Conservation (phyloP, 2,797 vertebrate species). For the Rhyacichthys aspro region DNA sequence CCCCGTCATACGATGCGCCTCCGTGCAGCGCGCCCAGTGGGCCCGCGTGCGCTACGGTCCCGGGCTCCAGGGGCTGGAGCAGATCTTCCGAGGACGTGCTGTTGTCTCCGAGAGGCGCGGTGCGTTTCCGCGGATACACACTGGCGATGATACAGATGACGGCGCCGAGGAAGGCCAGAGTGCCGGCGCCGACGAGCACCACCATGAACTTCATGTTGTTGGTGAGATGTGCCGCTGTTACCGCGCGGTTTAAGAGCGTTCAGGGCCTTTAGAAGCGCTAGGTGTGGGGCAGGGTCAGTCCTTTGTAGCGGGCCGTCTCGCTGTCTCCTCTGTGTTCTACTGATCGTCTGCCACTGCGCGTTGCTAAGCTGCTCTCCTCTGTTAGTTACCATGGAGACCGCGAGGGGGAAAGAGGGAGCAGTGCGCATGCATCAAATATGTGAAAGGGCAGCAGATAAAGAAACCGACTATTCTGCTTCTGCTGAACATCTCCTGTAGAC, state of each 20-base stretch:
- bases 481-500: too few species aligned
- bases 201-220: constrained; percentile 92
- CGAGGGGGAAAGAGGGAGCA: constrained; percentile 36
- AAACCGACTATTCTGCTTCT: too few species aligned
- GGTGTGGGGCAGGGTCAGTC: too few species aligned
- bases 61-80: constrained; percentile 65
- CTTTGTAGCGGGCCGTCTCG: not conserved
- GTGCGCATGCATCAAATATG: constrained; percentile 56
- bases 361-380: constrained; percentile 79
- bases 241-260: not conserved
- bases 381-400: constrained; percentile 78
- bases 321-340: not conserved
- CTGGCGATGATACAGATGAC: constrained; percentile 96
- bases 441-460: too few species aligned
- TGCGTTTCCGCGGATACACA: constrained; percentile 87
- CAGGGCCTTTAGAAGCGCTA: not conserved
- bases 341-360: constrained; percentile 48
- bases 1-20: constrained; percentile 73
- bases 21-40: constrained; percentile 87
- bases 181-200: constrained; percentile 90
- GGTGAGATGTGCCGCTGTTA: constrained; percentile 2
- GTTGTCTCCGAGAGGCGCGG: constrained; percentile 77
- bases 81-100: constrained; percentile 79
- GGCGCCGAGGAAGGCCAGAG: constrained; percentile 92
- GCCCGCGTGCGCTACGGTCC: constrained; percentile 78